These are phyloP conservation scores for Falco biarmicus DNA, from an alignment of 2,797 vertebrate genomes.

Conservation along the genomic window DNA sequence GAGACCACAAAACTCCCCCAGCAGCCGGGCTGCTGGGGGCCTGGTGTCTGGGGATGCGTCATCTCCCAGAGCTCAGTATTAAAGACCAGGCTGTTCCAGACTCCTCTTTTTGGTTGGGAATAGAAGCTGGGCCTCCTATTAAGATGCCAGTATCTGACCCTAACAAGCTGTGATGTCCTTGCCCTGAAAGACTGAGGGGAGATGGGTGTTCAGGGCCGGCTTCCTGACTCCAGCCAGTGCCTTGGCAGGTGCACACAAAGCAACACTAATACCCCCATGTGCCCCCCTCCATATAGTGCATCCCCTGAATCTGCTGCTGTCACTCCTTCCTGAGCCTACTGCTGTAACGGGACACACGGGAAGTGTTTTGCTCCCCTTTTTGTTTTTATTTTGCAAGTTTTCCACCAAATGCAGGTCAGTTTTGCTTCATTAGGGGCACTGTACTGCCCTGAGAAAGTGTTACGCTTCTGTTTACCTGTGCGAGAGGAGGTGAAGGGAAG, in stretches of 20 bases:
- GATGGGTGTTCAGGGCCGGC: constrained; percentile 33
- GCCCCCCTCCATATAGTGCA: background rate
- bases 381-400: background rate
- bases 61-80: background rate
- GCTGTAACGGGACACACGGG: fast-evolving
- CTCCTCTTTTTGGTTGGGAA: background rate
- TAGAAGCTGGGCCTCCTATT: background rate
- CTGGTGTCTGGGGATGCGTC: fast-evolving
- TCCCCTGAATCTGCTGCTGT: background rate
- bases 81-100: background rate
- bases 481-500: constrained; percentile 20
- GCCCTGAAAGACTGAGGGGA: background rate
- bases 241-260: background rate
- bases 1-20: background rate
- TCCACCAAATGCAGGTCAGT: background rate
- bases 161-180: constrained; percentile 57
- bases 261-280: constrained; percentile 11
- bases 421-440: background rate
- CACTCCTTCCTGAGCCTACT: background rate
- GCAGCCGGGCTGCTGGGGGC: background rate
- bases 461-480: constrained; percentile 1
- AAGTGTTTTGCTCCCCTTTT: background rate
- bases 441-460: background rate
- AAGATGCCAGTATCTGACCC: constrained; percentile 43
- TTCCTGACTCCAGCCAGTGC: constrained; percentile 28